Evolutionary conservation across 2,113 vertebrate species (phyloP), one percentile per base, ranked within the genome.

Genomic region (Eurypyga helias): DNA sequence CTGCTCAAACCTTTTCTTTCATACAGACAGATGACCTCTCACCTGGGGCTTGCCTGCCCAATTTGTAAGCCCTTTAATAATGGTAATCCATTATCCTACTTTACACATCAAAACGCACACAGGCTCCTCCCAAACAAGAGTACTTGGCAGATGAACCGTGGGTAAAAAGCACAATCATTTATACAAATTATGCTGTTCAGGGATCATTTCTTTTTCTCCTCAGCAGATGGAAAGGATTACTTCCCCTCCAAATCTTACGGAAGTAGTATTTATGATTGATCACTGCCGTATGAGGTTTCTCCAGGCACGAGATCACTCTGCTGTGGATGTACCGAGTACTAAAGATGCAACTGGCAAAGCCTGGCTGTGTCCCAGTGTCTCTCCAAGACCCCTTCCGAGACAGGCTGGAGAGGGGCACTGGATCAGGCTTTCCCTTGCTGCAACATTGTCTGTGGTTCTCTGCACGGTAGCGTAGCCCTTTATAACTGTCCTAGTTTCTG

Each of bases 21-120:
- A 64, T 64, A 24, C 69, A 72, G 90, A 48, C 82, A 67, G 66
- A 83, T 93, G 87, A 96, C 81, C 94, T 96, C 96, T 93, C 89
- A 76, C 73, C 91, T 2, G 13, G 49, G 78, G 66, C 82, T 82
- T 67, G 55, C 52, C 73, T 89, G 85, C 62, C 83, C 87, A 76
- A 87, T 97, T 90, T 91, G 92, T 93, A 91, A 97, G 36, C 54
- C 75, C 66, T 95, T 93, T 91, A 95, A 96, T 96, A 87, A 85
- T 52, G 49, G 65, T 60, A 69, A 88, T 72, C 82, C 73, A 85
- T 94, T 82, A 82, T 65, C 78, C 93, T 94, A 0, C 81, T 95
- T 96, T 95, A 65, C 93, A 96, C 91, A 94, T 96, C 93, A 94
- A 95, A 96, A 97, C 33, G 2, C 46, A 79, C 28, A 5, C 69